Evolutionary conservation across 2,113 vertebrate species (phyloP), one percentile per base, ranked within the genome.

Genomic region (Ifrita kowaldi): DNA sequence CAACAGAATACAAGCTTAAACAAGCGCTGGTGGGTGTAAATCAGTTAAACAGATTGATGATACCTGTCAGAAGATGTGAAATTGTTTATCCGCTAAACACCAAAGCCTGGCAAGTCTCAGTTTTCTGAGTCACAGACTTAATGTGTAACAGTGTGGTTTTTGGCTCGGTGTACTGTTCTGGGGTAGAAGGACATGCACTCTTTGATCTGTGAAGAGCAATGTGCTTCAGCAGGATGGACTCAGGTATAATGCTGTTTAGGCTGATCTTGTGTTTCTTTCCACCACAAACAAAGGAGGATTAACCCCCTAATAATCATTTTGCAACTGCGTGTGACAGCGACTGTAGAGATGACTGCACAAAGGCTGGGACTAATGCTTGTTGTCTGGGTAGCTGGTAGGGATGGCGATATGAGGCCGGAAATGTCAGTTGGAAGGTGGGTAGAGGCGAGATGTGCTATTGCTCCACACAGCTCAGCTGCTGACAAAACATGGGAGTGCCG

Each of bases 1-100:
- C 63, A 85, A 52, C 22, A 39, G 41, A 70, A 8, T 59, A 83
- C 87, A 95, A 90, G 90, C 68, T 96, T 92, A 93, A 94, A 93
- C 89, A 94, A 84, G 88, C 35, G 39, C 71, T 90, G 26, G 21
- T 91, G 71, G 71, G 68, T 91, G 75, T 69, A 86, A 90, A 84
- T 83, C 78, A 81, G 15, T 91, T 90, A 83, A 94, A 74, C 52
- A 77, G 79, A 95, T 96, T 95, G 90, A 96, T 93, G 87, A 69
- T 93, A 88, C 85, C 75, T 95, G 87, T 92, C 94, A 94, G 46
- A 93, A 76, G 74, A 87, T 68, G n/a, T 89, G 90, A 70, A 74
- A 75, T 96, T 92, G 89, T 90, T 94, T 97, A 88, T 88, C 35
- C 13, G n/a, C 39, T 84, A 53, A 96, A 90, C 75, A 90, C 64